Evolutionary conservation across 1,140 invertebrate genomes (phyloP).

Genomic region (Bemisia tabaci): DNA sequence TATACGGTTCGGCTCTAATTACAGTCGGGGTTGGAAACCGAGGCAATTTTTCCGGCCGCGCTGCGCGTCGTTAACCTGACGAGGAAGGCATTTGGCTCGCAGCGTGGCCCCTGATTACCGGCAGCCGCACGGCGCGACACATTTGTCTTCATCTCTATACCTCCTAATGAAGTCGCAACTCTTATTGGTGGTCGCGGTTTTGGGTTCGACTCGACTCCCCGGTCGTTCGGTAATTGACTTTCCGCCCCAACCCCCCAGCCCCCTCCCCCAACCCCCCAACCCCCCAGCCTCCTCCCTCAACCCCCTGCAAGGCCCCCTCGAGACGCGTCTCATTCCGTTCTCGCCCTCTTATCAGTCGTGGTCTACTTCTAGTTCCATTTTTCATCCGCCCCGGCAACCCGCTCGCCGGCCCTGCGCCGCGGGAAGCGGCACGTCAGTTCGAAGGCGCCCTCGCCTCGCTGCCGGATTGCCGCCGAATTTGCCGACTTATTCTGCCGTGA

Average conservation of each 20-base stretch:
- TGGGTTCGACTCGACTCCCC: background rate
- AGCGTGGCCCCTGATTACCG: no score
- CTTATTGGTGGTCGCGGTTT: background rate
- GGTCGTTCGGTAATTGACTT: background rate
- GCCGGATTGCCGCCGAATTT: no score
- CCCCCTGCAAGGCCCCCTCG: slow-evolving; percentile 19
- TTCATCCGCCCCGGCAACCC: slow-evolving; percentile 6
- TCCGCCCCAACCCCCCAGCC: slow-evolving; percentile 3
- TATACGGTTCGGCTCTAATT: no score
- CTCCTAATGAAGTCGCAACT: background rate
- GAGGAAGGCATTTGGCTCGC: no score
- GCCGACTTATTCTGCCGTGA: no score
- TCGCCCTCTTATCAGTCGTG: slow-evolving; percentile 1
- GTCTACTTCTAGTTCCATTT: slow-evolving; percentile 11
- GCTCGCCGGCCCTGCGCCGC: slow-evolving; percentile 11
- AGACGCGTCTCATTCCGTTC: slow-evolving; percentile 13
- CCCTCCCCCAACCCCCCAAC: slow-evolving; percentile 11
- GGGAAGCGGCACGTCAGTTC: background rate
- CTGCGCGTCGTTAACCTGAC: no score
- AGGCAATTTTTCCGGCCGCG: no score
- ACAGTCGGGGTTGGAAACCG: no score
- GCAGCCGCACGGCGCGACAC: no score
- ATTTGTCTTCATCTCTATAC: background rate
- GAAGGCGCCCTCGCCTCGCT: no score
- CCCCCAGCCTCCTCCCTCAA: slow-evolving; percentile 15